phyloP scores from a whole-genome alignment of 2,113 vertebrate species.

The Spea multiplicata region DNA sequence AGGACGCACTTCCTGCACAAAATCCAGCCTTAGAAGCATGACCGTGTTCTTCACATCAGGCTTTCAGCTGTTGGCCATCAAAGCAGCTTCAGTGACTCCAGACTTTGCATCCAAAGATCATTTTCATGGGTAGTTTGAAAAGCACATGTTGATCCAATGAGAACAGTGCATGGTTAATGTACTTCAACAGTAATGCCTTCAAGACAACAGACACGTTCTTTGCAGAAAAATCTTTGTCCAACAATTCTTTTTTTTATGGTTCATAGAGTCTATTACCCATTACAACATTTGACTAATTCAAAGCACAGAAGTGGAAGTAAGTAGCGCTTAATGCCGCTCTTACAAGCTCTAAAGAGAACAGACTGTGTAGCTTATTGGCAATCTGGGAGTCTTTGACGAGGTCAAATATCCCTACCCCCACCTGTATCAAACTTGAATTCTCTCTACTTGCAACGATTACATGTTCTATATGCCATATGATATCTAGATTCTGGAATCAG shows the following conservation, averaged over 20 bases:
- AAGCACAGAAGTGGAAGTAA: slow-evolving; percentile 7
- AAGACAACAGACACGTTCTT: not conserved
- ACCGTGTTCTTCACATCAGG: not conserved
- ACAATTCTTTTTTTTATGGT: not conserved
- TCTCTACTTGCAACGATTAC: not conserved
- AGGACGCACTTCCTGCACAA: not conserved
- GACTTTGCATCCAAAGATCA: not conserved
- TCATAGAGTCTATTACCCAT: not conserved
- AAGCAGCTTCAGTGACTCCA: not conserved
- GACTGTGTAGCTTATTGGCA: not conserved
- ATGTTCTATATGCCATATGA: not conserved
- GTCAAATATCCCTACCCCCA: not conserved
- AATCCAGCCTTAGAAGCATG: not conserved
- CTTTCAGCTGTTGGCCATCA: not conserved
- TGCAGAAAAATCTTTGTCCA: not conserved
- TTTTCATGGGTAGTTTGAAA: slow-evolving; percentile 13
- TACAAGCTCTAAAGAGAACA: not conserved
- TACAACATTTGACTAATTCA: not conserved
- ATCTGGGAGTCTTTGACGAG: not conserved
- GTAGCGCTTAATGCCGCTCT: not conserved
- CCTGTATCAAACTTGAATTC: too few species aligned
- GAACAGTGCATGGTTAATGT: slow-evolving; percentile 4
- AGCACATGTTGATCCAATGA: not conserved
- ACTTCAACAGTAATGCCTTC: slow-evolving; percentile 5
- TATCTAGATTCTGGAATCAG: not conserved